Evolutionary conservation across 1,140 invertebrate genomes (phyloP), one percentile per base, ranked within the genome.

Genomic region (Cyphomyrmex costatus): DNA sequence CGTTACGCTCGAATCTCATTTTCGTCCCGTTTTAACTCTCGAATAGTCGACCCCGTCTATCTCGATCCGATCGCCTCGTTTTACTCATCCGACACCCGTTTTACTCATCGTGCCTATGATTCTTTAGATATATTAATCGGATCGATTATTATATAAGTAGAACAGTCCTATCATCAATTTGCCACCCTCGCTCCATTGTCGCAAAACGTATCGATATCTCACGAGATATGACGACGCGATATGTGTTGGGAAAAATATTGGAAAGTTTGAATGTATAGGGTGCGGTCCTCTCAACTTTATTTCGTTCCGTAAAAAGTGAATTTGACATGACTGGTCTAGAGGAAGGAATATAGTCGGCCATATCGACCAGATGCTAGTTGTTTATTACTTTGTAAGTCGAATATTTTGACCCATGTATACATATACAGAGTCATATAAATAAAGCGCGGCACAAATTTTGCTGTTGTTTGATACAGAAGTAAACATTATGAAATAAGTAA

Each of bases 1-100:
- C 79, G 36, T 73, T 71, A 82, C 30, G 33, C 24, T 66, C 79
- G 66, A 60, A 71, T 82, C 66, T 82, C 79, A 82, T 82, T 53
- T 46, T 19, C 24, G 14, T 71, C 51, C 56, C 68, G 58, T 83
- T 74, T 83, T n/a, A 51, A 30, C 33, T 36, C 14, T 12, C 42
- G 30, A 27, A 16, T 21, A 42, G n/a, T 8, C 14, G 27, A 51
- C 14, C 14, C 24, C 53, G 46, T 68, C 42, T 5, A 16, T 66
- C 19, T 53, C 58, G 58, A 36, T 56, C 12, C 16, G 27, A 33
- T 12, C 30, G 19, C 6, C 21, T n/a, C 30, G n/a, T 58, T 56
- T 61, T 10, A 63, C 42, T 49, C 27, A 51, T 21, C 42, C n/a
- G 73, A 42, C 21, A 14, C 51, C 58, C 71, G n/a, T 58, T 56